Evolutionary conservation across 1,140 invertebrate genomes (phyloP).

Genomic region (Cyphomyrmex costatus): DNA sequence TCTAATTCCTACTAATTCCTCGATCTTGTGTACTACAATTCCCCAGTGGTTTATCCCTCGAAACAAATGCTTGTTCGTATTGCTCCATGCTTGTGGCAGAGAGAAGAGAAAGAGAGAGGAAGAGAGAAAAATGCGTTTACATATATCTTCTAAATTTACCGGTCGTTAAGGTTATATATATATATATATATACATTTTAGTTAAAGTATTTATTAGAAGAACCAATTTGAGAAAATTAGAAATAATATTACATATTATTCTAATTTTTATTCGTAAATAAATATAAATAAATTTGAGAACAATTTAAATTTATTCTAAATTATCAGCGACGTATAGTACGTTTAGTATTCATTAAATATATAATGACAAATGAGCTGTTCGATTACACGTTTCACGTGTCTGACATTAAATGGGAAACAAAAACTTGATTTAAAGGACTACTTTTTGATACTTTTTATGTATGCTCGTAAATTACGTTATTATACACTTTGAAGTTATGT

Average conservation of each 20-base stretch:
- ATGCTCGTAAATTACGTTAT: constrained; percentile 6
- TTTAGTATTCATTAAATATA: neutral
- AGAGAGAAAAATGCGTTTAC: neutral
- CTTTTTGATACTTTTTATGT: neutral
- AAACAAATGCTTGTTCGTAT: constrained; percentile 27
- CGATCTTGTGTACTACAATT: constrained; percentile 28
- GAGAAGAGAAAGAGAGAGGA: neutral
- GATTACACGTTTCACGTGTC: constrained; percentile 5
- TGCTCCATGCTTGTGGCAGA: neutral
- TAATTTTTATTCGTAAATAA: neutral
- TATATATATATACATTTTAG: neutral
- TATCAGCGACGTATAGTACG: neutral
- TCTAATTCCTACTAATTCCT: constrained; percentile 38
- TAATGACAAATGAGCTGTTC: neutral
- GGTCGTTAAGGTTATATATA: constrained; percentile 24
- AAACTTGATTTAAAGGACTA: neutral
- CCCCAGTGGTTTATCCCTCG: constrained; percentile 28
- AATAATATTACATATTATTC: neutral
- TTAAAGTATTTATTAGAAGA: neutral
- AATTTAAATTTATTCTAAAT: neutral
- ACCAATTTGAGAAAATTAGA: constrained; percentile 26
- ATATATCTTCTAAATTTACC: constrained; percentile 35
- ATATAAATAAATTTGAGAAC: neutral
- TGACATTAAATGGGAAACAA: neutral
- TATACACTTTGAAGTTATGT: neutral